Evolutionary conservation across 2,797 vertebrate genomes (phyloP), one percentile per base, ranked within the genome.

Genomic region (Antennarius maculatus): DNA sequence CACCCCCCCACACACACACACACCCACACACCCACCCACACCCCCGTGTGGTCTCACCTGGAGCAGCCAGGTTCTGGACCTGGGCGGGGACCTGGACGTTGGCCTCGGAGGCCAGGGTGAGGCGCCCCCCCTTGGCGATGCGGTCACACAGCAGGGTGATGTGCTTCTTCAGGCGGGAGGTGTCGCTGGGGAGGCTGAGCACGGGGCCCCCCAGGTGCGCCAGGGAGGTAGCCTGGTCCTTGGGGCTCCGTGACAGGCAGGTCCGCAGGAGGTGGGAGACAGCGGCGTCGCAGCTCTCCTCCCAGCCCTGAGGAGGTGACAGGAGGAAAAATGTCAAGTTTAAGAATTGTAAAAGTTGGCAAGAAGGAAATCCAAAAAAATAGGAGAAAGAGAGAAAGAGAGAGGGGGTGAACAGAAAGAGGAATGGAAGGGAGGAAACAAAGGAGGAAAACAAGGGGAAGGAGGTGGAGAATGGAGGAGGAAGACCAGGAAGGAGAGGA

Each of bases 81-180:
- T 91, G 82, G 7, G 54, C 76, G 5, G 94, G 83, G 43, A 93
- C 92, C 0, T 92, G 92, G 28, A 85, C 72, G 0, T 91, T 85
- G 0, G 89, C 75, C 1, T 98, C 97, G 0, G 94, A 90, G 57
- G 92, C 92, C 27, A 98, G 85, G 0, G 93, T 95, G 64, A 99
- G 95, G 2, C 95, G 94, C 1, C 96, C 96, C 0, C 97, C 97
- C 82, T 98, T 99, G 64, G 93, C 94, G 23, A 99, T 58, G 51
- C 97, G 93, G 1, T 99, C 97, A 0, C 96, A 99, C 42, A 99
- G 92, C 66, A 98, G 81, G 8, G 94, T 92, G 85, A 99, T 96
- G 80, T 97, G 96, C 74, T 96, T 99, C 91, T 98, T 98, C 59
- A 99, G 92, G 1, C 92, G 94, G 51, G 69, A 80, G 0, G 95